Percentiles rank a stretch among this genome's conserved stretches.
Conservation (phyloP, 1,140 invertebrate species). For the Drosophila equinoxialis region DNA sequence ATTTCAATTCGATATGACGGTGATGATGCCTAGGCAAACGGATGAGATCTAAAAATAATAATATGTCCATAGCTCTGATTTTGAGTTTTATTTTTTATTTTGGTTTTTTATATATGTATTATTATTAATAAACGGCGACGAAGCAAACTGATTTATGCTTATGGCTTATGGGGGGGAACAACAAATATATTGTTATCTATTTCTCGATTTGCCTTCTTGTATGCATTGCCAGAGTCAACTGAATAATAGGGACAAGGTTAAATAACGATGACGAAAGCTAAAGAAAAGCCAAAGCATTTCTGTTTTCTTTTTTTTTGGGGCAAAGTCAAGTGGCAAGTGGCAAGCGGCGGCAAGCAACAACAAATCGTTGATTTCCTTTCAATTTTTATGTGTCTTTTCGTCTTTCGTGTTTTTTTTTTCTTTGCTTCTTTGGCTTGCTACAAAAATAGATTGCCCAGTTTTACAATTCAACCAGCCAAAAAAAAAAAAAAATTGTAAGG, state of each 20-base stretch:
- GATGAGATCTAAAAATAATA: conserved; percentile 61
- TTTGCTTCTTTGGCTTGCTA: conserved; percentile 23
- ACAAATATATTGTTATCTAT: background rate
- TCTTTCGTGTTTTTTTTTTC: background rate
- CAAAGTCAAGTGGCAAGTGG: conserved; percentile 48
- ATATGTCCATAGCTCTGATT: conserved; percentile 4
- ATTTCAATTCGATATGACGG: conserved; percentile 34
- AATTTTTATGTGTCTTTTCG: conserved; percentile 43
- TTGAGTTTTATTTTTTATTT: background rate
- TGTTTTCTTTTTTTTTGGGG: conserved; percentile 25
- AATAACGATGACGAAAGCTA: conserved; percentile 50
- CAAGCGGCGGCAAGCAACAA: conserved; percentile 17
- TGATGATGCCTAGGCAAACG: background rate
- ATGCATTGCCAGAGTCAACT: conserved; percentile 29
- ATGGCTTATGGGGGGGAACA: conserved; percentile 12
- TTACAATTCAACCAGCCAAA: conserved; percentile 48
- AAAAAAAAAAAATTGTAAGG: conserved; percentile 12
- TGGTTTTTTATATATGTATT: conserved; percentile 42
- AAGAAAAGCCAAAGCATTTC: conserved; percentile 24
- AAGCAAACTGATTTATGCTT: conserved; percentile 51
- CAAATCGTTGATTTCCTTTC: conserved; percentile 62
- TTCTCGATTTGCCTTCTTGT: conserved; percentile 12
- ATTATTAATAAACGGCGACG: conserved; percentile 70
- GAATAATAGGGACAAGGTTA: conserved; percentile 67
- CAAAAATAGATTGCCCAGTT: conserved; percentile 63